These are phyloP conservation scores for Microcebus jonahi DNA, from an alignment of 2,113 vertebrate species.

Conservation along the genomic window DNA sequence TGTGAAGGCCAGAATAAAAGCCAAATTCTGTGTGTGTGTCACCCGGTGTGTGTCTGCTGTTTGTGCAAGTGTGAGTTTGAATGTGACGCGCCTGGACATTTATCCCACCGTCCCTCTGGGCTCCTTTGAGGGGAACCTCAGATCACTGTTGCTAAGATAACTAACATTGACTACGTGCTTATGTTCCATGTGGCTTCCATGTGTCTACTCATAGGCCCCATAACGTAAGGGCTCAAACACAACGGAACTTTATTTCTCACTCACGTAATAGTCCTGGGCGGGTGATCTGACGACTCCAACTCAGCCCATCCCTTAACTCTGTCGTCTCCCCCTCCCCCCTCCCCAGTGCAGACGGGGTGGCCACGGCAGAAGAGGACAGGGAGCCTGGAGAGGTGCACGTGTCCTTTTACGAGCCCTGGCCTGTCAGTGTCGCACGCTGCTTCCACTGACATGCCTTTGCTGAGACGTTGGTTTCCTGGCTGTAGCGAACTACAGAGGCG, in stretches of 20 bases:
- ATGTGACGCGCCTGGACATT: background rate
- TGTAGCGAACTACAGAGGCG: background rate
- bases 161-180: background rate
- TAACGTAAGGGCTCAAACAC: background rate
- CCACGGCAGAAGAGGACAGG: background rate
- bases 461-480: background rate
- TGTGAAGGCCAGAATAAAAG: slow-evolving; percentile 76
- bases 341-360: background rate
- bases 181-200: background rate
- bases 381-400: background rate
- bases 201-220: background rate
- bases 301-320: background rate
- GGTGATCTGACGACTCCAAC: background rate
- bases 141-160: background rate
- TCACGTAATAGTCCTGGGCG: background rate
- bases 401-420: background rate
- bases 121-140: background rate
- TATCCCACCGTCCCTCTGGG: background rate
- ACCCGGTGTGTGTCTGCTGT: background rate
- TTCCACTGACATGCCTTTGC: too few species aligned
- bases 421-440: accelerated
- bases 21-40: slow-evolving; percentile 44
- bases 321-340: too few species aligned
- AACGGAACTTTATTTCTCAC: background rate
- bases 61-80: background rate